phyloP scores from a whole-genome alignment of 2,888 invertebrate genomes.

The Gymnocheta viridis region DNA sequence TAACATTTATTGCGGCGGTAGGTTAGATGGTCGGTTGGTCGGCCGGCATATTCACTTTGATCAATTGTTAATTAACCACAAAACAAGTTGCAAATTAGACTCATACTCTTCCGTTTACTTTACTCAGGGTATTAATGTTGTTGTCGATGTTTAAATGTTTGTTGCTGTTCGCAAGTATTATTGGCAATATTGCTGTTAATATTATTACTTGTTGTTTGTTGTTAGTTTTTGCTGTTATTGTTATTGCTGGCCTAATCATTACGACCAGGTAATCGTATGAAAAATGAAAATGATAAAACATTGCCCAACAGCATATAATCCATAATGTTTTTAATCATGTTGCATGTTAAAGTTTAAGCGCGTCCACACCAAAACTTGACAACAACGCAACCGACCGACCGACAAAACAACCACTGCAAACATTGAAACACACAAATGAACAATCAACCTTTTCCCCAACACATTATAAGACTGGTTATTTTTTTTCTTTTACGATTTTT shows the following conservation, averaged over 20 bases:
- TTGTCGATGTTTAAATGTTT: constrained; percentile 39
- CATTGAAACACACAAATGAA: constrained; percentile 23
- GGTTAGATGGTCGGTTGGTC: constrained; percentile 20
- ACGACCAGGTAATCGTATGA: constrained; percentile 11
- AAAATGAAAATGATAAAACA: constrained; percentile 50
- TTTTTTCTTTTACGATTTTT: constrained; percentile 22
- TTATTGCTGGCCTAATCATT: constrained; percentile 16
- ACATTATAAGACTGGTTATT: neutral
- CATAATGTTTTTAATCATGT: constrained; percentile 58
- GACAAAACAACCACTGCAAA: constrained; percentile 2
- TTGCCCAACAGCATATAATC: constrained; percentile 49
- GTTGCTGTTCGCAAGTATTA: constrained; percentile 49
- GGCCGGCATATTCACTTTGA: constrained; percentile 66
- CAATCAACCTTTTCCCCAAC: constrained; percentile 35
- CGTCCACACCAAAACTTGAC: constrained; percentile 23
- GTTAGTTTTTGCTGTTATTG: constrained; percentile 3
- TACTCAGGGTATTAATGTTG: constrained; percentile 22
- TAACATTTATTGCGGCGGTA: constrained; percentile 20
- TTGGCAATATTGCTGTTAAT: constrained; percentile 39
- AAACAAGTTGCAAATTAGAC: constrained; percentile 72
- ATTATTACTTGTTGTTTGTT: constrained; percentile 47
- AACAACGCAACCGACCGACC: constrained; percentile 9
- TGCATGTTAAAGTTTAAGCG: constrained; percentile 62
- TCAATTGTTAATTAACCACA: constrained; percentile 73
- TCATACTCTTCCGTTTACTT: constrained; percentile 63